A percentile compares a stretch with the other conserved stretches of the same genome.
Conservation (phyloP, 2,888 invertebrate species). For the Tuta absoluta region DNA sequence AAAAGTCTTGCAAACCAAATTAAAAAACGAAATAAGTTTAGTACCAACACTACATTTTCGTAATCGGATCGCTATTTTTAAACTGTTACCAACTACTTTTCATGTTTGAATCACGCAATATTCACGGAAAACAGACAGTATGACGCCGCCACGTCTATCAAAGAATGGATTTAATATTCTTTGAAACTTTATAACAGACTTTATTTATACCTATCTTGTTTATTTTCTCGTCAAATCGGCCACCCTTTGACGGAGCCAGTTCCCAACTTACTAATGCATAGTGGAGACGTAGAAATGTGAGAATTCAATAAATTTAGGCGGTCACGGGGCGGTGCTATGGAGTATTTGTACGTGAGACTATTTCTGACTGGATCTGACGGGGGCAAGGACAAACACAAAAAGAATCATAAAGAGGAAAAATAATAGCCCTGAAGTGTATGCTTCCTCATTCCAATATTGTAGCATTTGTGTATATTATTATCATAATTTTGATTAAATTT, state of each 20-base stretch:
- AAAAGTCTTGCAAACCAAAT: no score
- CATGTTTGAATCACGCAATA: neutral
- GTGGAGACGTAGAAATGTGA: neutral
- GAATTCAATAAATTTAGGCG: neutral
- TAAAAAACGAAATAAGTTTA: no score
- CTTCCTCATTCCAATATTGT: no score
- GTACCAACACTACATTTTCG: no score
- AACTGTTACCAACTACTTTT: no score
- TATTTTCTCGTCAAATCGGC: neutral
- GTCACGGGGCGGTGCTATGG: neutral
- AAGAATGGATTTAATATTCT: neutral
- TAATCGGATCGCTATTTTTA: no score
- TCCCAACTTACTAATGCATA: neutral
- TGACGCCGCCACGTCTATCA: neutral
- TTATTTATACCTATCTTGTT: no score
- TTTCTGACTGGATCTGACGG: neutral
- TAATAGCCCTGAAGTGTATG: neutral
- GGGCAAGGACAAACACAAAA: conserved; percentile 2
- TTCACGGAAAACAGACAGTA: neutral
- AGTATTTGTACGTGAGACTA: conserved; percentile 12
- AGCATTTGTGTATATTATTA: no score
- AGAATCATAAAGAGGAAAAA: neutral
- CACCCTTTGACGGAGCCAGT: neutral
- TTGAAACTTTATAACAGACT: no score
- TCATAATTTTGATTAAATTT: no score